Conservation (phyloP, 2,888 invertebrate genomes). For the Diadegma fenestrale region DNA sequence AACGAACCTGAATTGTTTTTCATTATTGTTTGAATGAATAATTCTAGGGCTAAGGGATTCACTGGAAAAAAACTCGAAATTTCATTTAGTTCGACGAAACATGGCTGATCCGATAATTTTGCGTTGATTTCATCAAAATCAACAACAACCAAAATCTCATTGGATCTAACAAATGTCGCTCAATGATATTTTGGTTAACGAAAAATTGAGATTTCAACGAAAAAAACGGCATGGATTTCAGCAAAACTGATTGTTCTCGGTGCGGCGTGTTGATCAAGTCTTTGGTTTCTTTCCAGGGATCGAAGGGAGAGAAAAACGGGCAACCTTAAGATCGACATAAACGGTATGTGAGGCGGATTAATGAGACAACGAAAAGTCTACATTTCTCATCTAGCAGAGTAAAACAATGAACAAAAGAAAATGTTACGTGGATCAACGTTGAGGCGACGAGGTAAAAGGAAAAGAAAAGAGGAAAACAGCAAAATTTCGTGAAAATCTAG, state of each 20-base stretch:
- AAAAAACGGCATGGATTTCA: neutral
- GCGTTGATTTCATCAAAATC: neutral
- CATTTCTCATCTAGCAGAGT: conserved; percentile 38
- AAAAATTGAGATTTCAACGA: neutral
- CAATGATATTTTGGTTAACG: too few species aligned
- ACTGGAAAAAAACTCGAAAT: too few species aligned
- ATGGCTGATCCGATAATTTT: neutral
- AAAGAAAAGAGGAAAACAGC: conserved; percentile 17
- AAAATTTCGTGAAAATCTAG: conserved; percentile 27
- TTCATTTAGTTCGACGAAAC: neutral
- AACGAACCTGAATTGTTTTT: neutral
- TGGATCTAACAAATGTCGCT: neutral
- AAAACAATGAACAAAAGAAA: conserved; percentile 56
- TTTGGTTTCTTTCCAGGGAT: conserved; percentile 87
- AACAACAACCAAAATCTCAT: neutral
- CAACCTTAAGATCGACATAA: conserved; percentile 93
- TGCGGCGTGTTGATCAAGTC: conserved; percentile 38
- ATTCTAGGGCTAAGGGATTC: neutral
- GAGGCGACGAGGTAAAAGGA: conserved; percentile 49
- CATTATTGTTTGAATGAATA: neutral
- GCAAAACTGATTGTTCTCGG: neutral
- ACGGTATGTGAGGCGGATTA: conserved; percentile 86
- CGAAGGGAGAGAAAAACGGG: conserved; percentile 95
- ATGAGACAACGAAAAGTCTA: conserved; percentile 47
- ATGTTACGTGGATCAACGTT: conserved; percentile 24